These are phyloP conservation scores for Ditylenchus weischeri DNA, from an alignment of 2,888 invertebrate genomes.

Conservation along the genomic window DNA sequence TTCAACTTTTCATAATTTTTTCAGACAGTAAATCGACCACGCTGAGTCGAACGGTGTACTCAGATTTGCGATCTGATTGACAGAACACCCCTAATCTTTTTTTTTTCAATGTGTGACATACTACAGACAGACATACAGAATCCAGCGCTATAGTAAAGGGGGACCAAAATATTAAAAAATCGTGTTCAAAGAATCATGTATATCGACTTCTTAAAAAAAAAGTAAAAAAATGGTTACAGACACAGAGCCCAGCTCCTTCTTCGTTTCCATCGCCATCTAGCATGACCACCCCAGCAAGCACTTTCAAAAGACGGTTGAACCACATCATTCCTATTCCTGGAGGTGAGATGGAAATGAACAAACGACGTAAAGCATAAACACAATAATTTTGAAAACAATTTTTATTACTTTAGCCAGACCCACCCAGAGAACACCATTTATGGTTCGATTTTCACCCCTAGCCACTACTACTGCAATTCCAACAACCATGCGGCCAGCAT, in stretches of 20 bases:
- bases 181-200: no score
- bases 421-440: not conserved
- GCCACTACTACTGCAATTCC: not conserved
- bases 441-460: not conserved
- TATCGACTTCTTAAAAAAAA: no score
- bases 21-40: no score
- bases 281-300: not conserved
- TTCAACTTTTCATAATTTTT: no score
- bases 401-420: slow-evolving; percentile 6
- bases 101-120: no score
- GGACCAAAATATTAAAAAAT: no score
- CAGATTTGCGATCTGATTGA: no score
- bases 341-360: slow-evolving; percentile 42
- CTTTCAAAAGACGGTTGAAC: slow-evolving; percentile 26
- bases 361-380: slow-evolving; percentile 36
- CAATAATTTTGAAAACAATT: not conserved
- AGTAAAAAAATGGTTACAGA: not conserved
- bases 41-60: no score
- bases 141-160: no score
- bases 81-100: no score
- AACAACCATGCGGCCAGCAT: not conserved
- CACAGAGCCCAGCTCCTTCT: no score
- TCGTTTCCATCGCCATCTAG: not conserved
- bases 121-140: no score
- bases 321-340: slow-evolving; percentile 43